phyloP scores from a whole-genome alignment of 1,140 invertebrate species.

The Propsilocerus akamusi region DNA sequence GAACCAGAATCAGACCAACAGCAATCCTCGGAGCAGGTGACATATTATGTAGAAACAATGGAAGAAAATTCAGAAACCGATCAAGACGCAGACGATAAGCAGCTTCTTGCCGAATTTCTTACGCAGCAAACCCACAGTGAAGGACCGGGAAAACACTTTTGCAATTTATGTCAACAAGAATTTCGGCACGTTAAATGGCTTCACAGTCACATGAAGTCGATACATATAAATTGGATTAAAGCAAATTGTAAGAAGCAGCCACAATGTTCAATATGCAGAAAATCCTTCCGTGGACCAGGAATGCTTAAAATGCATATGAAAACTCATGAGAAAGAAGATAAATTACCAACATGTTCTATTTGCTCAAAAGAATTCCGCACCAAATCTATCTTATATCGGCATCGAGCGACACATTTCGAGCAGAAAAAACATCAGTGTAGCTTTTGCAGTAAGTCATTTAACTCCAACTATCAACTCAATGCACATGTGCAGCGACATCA shows the following conservation, averaged over 20 bases:
- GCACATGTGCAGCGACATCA: conserved; percentile 28
- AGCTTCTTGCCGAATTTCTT: conserved; percentile 16
- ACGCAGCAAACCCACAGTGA: conserved; percentile 17
- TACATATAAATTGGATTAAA: conserved; percentile 35
- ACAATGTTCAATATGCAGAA: conserved; percentile 32
- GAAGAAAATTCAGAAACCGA: background rate
- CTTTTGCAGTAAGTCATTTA: conserved; percentile 28
- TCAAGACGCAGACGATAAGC: background rate
- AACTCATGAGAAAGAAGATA: conserved; percentile 23
- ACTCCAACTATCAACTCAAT: conserved; percentile 26
- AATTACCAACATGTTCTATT: conserved; percentile 33
- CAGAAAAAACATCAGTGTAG: conserved; percentile 28
- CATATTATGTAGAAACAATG: background rate
- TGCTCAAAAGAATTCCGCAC: conserved; percentile 33
- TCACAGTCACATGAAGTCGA: conserved; percentile 32
- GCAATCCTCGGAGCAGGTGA: background rate
- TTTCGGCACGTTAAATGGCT: conserved; percentile 35
- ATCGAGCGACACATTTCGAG: conserved; percentile 33
- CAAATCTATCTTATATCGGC: conserved; percentile 33
- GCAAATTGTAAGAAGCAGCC: conserved; percentile 40
- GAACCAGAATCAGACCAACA: background rate
- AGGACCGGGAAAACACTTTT: conserved; percentile 29
- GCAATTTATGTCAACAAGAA: conserved; percentile 35
- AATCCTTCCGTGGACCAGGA: conserved; percentile 34
- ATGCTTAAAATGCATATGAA: conserved; percentile 41